phyloP scores from a whole-genome alignment of 2,113 vertebrate genomes.

The Ornithorhynchus anatinus region DNA sequence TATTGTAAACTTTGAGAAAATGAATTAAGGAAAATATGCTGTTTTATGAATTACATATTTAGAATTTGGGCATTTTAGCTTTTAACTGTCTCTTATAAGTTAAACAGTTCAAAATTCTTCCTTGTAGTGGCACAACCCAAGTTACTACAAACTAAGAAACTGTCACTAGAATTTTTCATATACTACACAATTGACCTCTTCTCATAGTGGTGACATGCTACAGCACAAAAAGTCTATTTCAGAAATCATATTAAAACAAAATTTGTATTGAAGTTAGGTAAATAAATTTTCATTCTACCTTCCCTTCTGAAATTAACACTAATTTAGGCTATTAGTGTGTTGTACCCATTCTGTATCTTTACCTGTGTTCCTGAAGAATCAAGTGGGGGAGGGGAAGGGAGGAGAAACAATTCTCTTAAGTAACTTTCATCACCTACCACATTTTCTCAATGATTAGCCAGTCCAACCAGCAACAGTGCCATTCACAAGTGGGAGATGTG shows the following conservation, averaged over 20 bases:
- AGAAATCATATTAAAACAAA: slow-evolving; percentile 57
- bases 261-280: slow-evolving; percentile 46
- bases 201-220: slow-evolving; percentile 35
- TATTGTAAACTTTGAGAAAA: slow-evolving; percentile 80
- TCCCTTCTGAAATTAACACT: background rate
- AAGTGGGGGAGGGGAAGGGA: too few relatives aligned
- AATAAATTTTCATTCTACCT: slow-evolving; percentile 37
- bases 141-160: slow-evolving; percentile 58
- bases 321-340: too few relatives aligned
- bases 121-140: slow-evolving; percentile 59
- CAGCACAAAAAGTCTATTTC: slow-evolving; percentile 57
- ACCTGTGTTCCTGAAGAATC: too few relatives aligned
- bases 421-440: too few relatives aligned
- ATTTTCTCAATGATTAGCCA: too few relatives aligned
- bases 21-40: slow-evolving; percentile 79
- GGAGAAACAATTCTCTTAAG: too few relatives aligned
- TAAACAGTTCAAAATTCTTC: slow-evolving; percentile 70
- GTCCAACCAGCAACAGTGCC: too few relatives aligned
- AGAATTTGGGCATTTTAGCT: slow-evolving; percentile 60
- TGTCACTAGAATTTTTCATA: slow-evolving; percentile 38
- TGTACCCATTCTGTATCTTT: too few relatives aligned
- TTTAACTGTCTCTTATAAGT: slow-evolving; percentile 70
- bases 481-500: too few relatives aligned
- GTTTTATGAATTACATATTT: slow-evolving; percentile 73
- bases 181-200: slow-evolving; percentile 49